Evolutionary conservation across 1,140 invertebrate genomes (phyloP), one percentile per base, ranked within the genome.

Genomic region (Sweltsa coloradensis): DNA sequence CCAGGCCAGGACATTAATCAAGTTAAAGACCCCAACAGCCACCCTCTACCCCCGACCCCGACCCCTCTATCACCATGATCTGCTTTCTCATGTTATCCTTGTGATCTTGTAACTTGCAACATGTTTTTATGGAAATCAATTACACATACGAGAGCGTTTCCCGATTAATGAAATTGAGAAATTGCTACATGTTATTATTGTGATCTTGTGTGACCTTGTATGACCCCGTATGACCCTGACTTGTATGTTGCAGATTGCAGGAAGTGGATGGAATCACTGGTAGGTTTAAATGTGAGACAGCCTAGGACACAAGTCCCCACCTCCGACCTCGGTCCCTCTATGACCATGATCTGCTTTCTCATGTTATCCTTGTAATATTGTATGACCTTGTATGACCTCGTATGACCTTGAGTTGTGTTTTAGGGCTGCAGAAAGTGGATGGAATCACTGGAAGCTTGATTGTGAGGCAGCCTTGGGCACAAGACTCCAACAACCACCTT

Each of bases 201-300:
- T n/a, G n/a, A n/a, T n/a, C n/a, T n/a, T n/a, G n/a, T n/a, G n/a
- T n/a, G n/a, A n/a, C n/a, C n/a, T n/a, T n/a, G n/a, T n/a, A n/a
- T n/a, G n/a, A n/a, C n/a, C n/a, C n/a, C n/a, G n/a, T n/a, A n/a
- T n/a, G n/a, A n/a, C 13, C 7, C 2, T 9, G 23, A 41, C 13
- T 45, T 46, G 11, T 46, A 42, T 47, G 41, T 47, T 41, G 41
- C n/a, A 34, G 60, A 66, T 67, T 37, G 45, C 68, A 71, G 53
- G 53, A 63, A 31, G 55, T 66, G 3, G 74, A 76, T 54, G 74
- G 74, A 7, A 48, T 73, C 6, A 67, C 66, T 55, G 72, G 74
- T 2, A 57, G 63, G 64, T 22, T 56, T 75, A 23, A 58, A 75
- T 18, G 61, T 76, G 9, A 59, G 71, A 3, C 61, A 66, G 45